These are phyloP conservation scores for Patiria miniata DNA, from an alignment of 35 echinoderm and acorn worm species.

Conservation along the genomic window DNA sequence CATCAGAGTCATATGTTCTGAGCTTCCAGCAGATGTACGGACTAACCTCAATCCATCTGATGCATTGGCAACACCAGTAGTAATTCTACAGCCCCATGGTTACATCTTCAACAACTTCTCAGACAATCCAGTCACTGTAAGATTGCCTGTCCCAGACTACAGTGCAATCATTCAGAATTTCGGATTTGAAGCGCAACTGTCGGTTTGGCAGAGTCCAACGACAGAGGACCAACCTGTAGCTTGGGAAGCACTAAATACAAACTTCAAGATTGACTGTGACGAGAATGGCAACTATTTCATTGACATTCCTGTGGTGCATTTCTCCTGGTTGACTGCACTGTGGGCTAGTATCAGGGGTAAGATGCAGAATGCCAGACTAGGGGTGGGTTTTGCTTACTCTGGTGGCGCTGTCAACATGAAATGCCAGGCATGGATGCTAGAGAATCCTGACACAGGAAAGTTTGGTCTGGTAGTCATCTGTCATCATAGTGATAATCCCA, in stretches of 20 bases:
- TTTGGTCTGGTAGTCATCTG: slow-evolving; percentile 94
- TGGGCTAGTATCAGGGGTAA: slow-evolving; percentile 70
- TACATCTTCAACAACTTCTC: slow-evolving; percentile 59
- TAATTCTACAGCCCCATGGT: slow-evolving; percentile 82
- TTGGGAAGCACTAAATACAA: slow-evolving; percentile 55
- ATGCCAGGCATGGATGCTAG: slow-evolving; percentile 96
- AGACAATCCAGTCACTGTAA: slow-evolving; percentile 68
- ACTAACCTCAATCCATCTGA: slow-evolving; percentile 53
- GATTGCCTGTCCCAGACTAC: slow-evolving; percentile 88
- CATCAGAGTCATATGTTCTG: slow-evolving; percentile 69
- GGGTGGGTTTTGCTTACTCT: slow-evolving; percentile 57
- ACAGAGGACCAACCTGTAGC: slow-evolving; percentile 69
- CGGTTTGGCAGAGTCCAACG: slow-evolving; percentile 89
- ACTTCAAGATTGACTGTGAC: slow-evolving; percentile 51
- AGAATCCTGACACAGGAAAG: slow-evolving; percentile 76
- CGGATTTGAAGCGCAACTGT: slow-evolving; percentile 66
- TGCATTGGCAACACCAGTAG: slow-evolving; percentile 72
- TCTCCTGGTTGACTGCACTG: slow-evolving; percentile 80
- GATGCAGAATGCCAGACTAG: slow-evolving; percentile 44
- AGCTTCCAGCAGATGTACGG: slow-evolving; percentile 51
- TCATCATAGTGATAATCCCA: slow-evolving; percentile 72
- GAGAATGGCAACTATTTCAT: slow-evolving; percentile 68
- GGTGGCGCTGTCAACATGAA: slow-evolving; percentile 82
- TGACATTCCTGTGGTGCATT: slow-evolving; percentile 66
- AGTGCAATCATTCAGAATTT: slow-evolving; percentile 64